Evolutionary conservation across 1,140 invertebrate species (phyloP).

Genomic region (Thalassaphorura encarpata): DNA sequence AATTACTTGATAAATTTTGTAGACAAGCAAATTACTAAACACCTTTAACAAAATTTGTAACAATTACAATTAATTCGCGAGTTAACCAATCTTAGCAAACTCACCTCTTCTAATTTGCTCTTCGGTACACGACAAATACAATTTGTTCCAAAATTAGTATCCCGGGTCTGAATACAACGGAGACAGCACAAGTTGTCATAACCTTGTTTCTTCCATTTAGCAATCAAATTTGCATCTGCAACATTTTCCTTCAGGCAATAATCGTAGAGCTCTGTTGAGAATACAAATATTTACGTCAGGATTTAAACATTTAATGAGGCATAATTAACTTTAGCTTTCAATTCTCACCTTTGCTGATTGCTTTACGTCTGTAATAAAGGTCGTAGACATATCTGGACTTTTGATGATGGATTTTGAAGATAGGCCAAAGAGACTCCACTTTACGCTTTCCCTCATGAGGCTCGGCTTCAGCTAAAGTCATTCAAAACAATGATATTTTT

Average conservation of each 20-base stretch:
- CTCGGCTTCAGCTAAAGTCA: conserved; percentile 89
- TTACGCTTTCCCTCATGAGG: conserved; percentile 98
- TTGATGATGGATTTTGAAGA: conserved; percentile 98
- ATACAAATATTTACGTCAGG: neutral
- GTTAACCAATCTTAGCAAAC: conserved; percentile 13
- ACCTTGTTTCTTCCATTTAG: conserved; percentile 99
- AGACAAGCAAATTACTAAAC: neutral
- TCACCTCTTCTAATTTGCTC: conserved; percentile 88
- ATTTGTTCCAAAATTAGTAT: conserved; percentile 99
- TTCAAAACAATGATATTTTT: too few species aligned
- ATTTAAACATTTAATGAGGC: neutral
- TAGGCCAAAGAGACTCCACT: conserved; percentile 97
- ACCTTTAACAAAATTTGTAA: conserved; percentile 8
- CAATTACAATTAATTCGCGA: neutral
- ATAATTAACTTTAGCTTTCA: neutral
- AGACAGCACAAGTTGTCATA: conserved; percentile 99
- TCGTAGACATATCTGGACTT: conserved; percentile 97
- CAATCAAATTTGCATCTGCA: conserved; percentile 93
- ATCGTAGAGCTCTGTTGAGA: conserved; percentile 78
- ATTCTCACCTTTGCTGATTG: conserved; percentile 71
- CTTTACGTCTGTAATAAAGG: conserved; percentile 89
- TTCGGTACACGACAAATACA: conserved; percentile 99
- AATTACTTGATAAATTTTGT: too few species aligned
- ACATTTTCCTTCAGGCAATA: conserved; percentile 96
- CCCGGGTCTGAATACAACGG: conserved; percentile 95